Percentiles rank a stretch among this genome's conserved stretches.
phyloP scores from a whole-genome alignment of 64 coral and sea anemone species.

The Dendronephthya gigantea region DNA sequence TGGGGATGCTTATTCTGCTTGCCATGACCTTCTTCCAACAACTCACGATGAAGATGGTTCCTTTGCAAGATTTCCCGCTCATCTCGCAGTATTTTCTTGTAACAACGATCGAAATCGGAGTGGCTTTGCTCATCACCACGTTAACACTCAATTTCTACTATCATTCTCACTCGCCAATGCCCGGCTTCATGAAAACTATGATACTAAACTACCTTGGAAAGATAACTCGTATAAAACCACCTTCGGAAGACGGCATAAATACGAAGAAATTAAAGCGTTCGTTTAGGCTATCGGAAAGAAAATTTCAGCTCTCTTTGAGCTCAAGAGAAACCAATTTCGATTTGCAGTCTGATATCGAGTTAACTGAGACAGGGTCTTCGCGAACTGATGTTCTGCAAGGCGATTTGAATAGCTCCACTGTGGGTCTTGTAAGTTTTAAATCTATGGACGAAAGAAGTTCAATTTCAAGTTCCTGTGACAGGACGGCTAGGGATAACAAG shows the following conservation, averaged over 20 bases:
- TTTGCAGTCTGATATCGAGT: neutral
- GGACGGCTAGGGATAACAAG: neutral
- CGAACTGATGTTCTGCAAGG: neutral
- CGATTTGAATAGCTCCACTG: neutral
- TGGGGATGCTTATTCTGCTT: constrained; percentile 76
- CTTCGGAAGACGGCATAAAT: neutral
- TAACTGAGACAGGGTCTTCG: neutral
- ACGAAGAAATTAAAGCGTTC: neutral
- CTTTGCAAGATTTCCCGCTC: constrained; percentile 78
- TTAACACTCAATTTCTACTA: constrained; percentile 91
- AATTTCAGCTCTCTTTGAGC: neutral
- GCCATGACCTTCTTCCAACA: constrained; percentile 98
- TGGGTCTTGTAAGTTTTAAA: neutral
- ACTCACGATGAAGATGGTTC: constrained; percentile 74
- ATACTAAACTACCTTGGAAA: constrained; percentile 27
- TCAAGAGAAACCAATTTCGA: neutral
- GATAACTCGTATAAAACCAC: constrained; percentile 35
- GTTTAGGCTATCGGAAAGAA: neutral
- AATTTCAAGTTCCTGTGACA: neutral
- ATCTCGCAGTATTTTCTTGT: constrained; percentile 82
- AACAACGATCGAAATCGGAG: constrained; percentile 72
- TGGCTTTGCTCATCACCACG: constrained; percentile 61
- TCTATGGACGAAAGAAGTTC: neutral
- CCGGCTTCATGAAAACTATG: constrained; percentile 32
- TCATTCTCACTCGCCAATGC: constrained; percentile 57